Evolutionary conservation across 1,140 invertebrate species (phyloP), one percentile per base, ranked within the genome.

Genomic region (Magallana ariakensis): DNA sequence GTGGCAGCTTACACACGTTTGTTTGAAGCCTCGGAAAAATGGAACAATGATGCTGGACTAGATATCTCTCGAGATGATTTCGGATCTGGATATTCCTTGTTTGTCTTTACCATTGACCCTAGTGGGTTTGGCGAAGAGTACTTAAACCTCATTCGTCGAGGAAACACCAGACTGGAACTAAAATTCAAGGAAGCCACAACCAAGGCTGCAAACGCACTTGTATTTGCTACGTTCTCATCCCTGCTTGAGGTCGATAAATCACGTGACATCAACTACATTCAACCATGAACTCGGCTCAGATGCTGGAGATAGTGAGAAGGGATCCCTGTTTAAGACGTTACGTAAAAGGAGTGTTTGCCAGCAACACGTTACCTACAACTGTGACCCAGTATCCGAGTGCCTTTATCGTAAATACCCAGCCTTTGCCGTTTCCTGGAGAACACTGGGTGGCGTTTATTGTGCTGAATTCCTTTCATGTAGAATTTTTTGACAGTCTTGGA

Each of bases 401-500:
- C 22, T 85, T 58, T 58, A 66, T 85, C 11, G 57, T 80, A 9
- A 87, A 87, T 60, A 62, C 83, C 7, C 75, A 88, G 54, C 66
- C 58, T 70, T 82, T 75, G 8, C 19, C 75, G 0, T n/a, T 66
- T 10, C 84, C 87, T 10, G 80, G 87, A 70, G 84, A 85, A 85
- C 87, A 88, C 33, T 88, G 87, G 87, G 54, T 85, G 19, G 53
- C 75, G 0, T n/a, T 88, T 5, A 57, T 62, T 4, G n/a, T 88
- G 6, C 84, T 58, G 9, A 85, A n/a, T 80, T 19, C 85, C 26
- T 57, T 15, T 1, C 16, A 83, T 11, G 82, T 55, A 33, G 70
- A 84, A 22, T 87, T 87, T 80, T 84, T 84, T 60, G 86, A 87
- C 54, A 87, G 83, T 19, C 83, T 87, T 53, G 87, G 87, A 53